Evolutionary conservation across 2,113 vertebrate species (phyloP).

Genomic region (Pangasianodon hypophthalmus): DNA sequence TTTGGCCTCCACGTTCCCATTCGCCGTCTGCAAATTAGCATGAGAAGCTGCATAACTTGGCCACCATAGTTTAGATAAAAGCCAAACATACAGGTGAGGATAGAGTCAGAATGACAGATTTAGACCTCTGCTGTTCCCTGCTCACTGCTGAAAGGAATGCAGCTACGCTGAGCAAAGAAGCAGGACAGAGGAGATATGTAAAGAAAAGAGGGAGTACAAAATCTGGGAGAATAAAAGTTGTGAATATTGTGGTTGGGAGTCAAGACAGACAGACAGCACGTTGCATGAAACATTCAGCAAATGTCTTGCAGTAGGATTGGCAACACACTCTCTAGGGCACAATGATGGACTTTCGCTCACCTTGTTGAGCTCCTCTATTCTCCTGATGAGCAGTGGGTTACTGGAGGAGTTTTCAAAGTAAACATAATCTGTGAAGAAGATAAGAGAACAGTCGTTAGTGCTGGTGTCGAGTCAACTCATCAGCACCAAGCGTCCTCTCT

Average conservation of each 20-base stretch:
- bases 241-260: neutral
- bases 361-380: constrained; percentile 85
- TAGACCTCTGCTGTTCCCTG: constrained; percentile 3
- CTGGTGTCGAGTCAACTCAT: neutral
- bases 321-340: neutral
- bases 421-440: constrained; percentile 76
- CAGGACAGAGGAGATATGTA: neutral
- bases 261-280: neutral
- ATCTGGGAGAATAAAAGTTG: neutral
- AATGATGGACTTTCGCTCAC: constrained; percentile 61
- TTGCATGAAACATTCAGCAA: neutral
- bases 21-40: constrained; percentile 87
- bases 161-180: neutral
- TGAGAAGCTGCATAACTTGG: constrained; percentile 67
- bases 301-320: neutral
- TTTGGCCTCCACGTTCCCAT: constrained; percentile 97
- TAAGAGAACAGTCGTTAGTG: constrained; percentile 10
- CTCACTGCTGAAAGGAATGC: neutral
- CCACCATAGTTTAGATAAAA: constrained; percentile 42
- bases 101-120: constrained; percentile 1
- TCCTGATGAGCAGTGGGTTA: constrained; percentile 82
- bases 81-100: constrained; percentile 18
- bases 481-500: constrained; percentile 1
- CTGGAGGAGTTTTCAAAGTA: constrained; percentile 86
- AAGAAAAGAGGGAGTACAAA: neutral